Evolutionary conservation across 2,113 vertebrate genomes (phyloP).

Genomic region (Hystrix cristata): DNA sequence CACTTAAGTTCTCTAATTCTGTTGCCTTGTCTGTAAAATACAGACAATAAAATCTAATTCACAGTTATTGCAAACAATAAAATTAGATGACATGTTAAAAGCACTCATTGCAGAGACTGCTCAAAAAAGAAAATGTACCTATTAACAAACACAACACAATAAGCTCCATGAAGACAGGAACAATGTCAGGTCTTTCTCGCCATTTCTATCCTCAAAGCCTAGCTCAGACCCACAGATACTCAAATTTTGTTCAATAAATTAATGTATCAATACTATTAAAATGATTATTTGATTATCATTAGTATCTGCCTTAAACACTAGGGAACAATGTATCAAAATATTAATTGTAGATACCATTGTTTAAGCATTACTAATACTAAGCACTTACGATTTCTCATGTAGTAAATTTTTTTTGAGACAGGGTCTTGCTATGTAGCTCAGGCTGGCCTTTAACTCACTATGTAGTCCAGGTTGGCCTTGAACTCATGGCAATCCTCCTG

Average conservation of each 20-base stretch:
- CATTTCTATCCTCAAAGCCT: background rate
- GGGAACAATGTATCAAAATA: background rate
- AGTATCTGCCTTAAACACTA: background rate
- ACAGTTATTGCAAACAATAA: constrained; percentile 34
- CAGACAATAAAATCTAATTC: constrained; percentile 24
- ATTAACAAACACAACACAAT: background rate
- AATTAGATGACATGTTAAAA: constrained; percentile 29
- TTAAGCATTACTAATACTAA: background rate
- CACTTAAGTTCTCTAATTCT: constrained; percentile 42
- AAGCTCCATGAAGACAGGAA: background rate
- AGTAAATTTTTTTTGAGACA: too few species aligned
- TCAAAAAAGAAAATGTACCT: background rate
- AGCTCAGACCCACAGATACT: background rate
- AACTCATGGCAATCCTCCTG: too few species aligned
- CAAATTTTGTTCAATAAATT: background rate
- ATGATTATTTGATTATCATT: background rate
- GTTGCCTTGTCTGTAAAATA: constrained; percentile 20
- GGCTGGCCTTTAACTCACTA: too few species aligned
- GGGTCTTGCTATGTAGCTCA: too few species aligned
- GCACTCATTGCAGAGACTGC: background rate
- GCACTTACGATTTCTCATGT: background rate
- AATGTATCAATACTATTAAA: background rate
- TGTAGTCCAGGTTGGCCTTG: too few species aligned
- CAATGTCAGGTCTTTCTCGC: background rate
- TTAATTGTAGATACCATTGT: background rate